phyloP scores from a whole-genome alignment of 2,113 vertebrate genomes.

The Arvicanthis niloticus region DNA sequence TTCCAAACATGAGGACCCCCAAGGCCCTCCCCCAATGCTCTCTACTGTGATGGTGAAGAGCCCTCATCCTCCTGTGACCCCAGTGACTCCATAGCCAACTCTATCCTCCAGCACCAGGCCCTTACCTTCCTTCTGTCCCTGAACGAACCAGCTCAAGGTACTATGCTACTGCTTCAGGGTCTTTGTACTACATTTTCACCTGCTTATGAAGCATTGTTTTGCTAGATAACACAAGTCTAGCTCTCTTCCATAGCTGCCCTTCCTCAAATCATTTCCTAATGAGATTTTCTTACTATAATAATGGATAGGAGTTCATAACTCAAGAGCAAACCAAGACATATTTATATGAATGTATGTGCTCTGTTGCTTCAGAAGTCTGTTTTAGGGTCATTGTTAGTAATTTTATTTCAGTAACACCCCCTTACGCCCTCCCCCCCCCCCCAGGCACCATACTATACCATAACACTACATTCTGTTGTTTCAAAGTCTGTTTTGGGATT shows the following conservation, averaged over 20 bases:
- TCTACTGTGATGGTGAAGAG: neutral
- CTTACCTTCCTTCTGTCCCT: neutral
- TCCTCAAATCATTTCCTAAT: neutral
- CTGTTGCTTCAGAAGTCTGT: neutral
- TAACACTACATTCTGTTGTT: neutral
- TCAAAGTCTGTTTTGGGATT: neutral
- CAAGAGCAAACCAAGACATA: neutral
- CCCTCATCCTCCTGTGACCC: neutral
- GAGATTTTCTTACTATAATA: neutral
- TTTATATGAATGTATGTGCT: no score
- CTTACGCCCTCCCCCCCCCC: no score
- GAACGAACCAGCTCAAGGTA: neutral
- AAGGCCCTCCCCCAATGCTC: neutral
- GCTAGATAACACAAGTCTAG: neutral
- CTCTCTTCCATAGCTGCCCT: neutral
- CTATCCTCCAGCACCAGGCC: neutral
- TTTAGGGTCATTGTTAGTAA: neutral
- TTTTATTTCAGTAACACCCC: neutral
- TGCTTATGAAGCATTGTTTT: neutral
- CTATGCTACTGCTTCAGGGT: neutral
- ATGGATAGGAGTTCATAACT: neutral
- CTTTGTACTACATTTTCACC: neutral
- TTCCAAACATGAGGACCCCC: neutral
- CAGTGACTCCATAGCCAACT: neutral
- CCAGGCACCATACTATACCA: neutral